phyloP scores from a whole-genome alignment of 2,113 vertebrate genomes.

The Pelmatolapia mariae region DNA sequence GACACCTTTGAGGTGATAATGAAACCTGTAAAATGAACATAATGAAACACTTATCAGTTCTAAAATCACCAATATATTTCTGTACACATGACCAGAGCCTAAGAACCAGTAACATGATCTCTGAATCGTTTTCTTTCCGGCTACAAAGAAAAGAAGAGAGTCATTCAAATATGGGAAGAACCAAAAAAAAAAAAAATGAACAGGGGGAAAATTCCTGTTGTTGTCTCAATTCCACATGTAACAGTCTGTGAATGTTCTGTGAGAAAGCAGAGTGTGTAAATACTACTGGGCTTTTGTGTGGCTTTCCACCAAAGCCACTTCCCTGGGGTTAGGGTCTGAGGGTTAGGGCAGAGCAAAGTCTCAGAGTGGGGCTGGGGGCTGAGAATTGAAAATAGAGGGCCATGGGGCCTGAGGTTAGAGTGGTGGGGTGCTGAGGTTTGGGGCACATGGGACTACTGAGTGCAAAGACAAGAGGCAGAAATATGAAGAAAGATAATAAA shows the following conservation, averaged over 20 bases:
- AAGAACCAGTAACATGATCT: slow-evolving; percentile 25
- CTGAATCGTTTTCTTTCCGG: slow-evolving; percentile 6
- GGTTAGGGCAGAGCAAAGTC: background rate
- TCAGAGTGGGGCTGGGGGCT: slow-evolving; percentile 25
- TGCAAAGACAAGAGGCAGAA: background rate
- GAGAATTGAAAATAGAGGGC: slow-evolving; percentile 24
- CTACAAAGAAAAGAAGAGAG: slow-evolving; percentile 1
- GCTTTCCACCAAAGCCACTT: slow-evolving; percentile 65
- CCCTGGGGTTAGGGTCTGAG: slow-evolving; percentile 44
- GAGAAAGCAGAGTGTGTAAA: slow-evolving; percentile 62
- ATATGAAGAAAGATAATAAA: background rate
- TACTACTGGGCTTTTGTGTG: slow-evolving; percentile 71
- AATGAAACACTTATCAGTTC: slow-evolving; percentile 26
- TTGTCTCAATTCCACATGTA: slow-evolving; percentile 35
- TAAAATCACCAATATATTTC: slow-evolving; percentile 2
- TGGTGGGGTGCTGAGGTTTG: slow-evolving; percentile 33
- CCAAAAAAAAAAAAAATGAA: background rate
- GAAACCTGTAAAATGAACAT: slow-evolving; percentile 24
- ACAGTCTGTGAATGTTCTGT: slow-evolving; percentile 53
- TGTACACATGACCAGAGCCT: background rate
- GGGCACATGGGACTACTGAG: slow-evolving; percentile 22
- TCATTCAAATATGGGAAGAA: slow-evolving; percentile 9
- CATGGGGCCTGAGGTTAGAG: slow-evolving; percentile 45
- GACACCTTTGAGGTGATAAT: background rate
- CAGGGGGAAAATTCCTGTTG: slow-evolving; percentile 17